Conservation (phyloP, 2,888 invertebrate genomes). For the Ectemnius lituratus region DNA sequence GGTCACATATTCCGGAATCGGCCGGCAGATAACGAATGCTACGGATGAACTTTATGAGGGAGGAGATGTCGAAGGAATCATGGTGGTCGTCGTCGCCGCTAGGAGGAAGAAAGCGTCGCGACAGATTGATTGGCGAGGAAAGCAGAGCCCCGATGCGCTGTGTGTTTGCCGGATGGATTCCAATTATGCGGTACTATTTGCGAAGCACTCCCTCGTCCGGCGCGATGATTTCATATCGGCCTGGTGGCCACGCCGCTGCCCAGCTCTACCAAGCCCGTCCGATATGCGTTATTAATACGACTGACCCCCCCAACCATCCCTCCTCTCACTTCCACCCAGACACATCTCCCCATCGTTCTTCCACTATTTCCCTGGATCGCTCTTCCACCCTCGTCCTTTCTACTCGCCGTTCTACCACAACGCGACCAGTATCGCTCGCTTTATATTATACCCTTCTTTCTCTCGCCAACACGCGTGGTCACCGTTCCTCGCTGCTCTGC, state of each 20-base stretch:
- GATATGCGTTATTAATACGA: conserved; percentile 76
- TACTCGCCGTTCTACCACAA: too few species aligned
- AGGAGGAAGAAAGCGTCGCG: conserved; percentile 60
- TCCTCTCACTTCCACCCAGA: conserved; percentile 21
- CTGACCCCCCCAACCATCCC: conserved; percentile 62
- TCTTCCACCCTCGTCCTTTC: conserved; percentile 6
- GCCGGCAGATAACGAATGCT: too few species aligned
- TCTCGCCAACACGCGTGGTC: too few species aligned
- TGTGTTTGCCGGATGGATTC: conserved; percentile 74
- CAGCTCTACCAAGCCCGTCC: conserved; percentile 64
- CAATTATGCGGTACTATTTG: conserved; percentile 76
- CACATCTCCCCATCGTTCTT: conserved; percentile 1
- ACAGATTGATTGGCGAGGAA: conserved; percentile 70
- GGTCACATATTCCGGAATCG: too few species aligned
- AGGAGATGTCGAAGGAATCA: conserved; percentile 18
- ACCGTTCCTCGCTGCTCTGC: too few species aligned
- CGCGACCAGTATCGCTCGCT: too few species aligned
- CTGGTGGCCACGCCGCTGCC: conserved; percentile 51
- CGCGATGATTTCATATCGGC: conserved; percentile 73
- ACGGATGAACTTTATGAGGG: conserved; percentile 36
- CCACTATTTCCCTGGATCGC: neutral
- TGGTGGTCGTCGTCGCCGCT: neutral
- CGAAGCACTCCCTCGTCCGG: conserved; percentile 73
- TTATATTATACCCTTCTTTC: too few species aligned
- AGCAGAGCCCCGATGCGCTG: conserved; percentile 60